A percentile compares a stretch with the other conserved stretches of the same genome.
Conservation (phyloP, 2,888 invertebrate species). For the Apantesis nais region DNA sequence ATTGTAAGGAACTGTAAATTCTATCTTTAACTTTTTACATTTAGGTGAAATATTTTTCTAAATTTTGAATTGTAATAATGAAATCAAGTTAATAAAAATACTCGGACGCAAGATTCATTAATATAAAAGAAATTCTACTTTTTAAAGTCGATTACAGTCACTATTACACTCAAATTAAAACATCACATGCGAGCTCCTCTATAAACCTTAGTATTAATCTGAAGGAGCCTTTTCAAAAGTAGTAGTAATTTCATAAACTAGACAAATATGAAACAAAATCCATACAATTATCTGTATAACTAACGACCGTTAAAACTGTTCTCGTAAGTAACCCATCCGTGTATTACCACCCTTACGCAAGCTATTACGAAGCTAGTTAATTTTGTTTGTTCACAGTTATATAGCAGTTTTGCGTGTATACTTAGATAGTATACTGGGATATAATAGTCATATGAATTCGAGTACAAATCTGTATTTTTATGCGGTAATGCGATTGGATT, state of each 20-base stretch:
- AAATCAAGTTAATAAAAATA: neutral
- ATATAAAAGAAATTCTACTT: too few species aligned
- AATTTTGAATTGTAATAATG: too few species aligned
- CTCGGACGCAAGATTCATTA: too few species aligned
- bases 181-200: too few species aligned
- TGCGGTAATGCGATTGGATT: slow-evolving; percentile 46
- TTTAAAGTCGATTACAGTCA: too few species aligned
- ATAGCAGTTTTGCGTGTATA: neutral
- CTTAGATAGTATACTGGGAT: slow-evolving; percentile 22
- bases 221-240: too few species aligned
- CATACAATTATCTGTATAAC: too few species aligned
- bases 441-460: slow-evolving; percentile 26
- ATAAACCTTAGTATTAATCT: too few species aligned
- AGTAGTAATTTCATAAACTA: neutral
- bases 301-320: neutral
- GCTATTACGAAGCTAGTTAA: slow-evolving; percentile 7
- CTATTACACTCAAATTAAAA: too few species aligned
- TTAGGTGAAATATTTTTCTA: neutral
- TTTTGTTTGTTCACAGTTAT: slow-evolving; percentile 19
- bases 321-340: neutral
- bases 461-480: slow-evolving; percentile 43
- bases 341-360: slow-evolving; percentile 4
- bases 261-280: neutral
- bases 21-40: neutral
- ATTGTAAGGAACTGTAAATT: too few species aligned